Conservation (phyloP, 2,888 invertebrate species). For the Tiliacea aurago region DNA sequence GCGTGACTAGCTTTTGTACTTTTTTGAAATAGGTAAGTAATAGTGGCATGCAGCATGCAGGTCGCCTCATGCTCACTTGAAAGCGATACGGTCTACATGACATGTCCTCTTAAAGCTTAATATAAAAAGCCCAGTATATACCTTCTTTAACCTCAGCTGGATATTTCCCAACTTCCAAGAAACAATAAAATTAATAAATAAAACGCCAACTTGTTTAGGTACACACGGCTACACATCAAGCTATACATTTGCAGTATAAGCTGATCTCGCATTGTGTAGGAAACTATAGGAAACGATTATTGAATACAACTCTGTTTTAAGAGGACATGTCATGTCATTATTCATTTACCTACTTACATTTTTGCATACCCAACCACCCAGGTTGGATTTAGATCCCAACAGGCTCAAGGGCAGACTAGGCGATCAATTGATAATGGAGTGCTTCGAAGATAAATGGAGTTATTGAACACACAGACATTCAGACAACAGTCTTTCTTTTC, state of each 20-base stretch:
- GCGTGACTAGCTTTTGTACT: background rate
- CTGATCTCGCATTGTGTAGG: no score
- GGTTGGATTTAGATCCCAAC: background rate
- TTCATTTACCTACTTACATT: no score
- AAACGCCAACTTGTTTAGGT: conserved; percentile 19
- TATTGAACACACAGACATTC: background rate
- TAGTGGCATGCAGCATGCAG: background rate
- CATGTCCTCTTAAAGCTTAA: background rate
- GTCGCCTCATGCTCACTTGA: conserved; percentile 6
- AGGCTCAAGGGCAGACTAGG: background rate
- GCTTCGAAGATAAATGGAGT: background rate
- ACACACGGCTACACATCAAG: no score
- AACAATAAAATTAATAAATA: conserved; percentile 26
- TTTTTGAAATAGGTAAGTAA: background rate
- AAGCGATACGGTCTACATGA: background rate
- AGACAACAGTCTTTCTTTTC: no score
- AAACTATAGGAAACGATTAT: conserved; percentile 23
- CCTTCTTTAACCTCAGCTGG: background rate
- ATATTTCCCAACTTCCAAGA: conserved; percentile 50
- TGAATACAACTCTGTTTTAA: background rate
- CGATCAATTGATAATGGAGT: background rate
- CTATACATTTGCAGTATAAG: no score
- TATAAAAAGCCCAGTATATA: background rate
- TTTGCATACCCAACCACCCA: background rate
- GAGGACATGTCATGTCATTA: background rate